Conservation (phyloP, 2,797 vertebrate species). For the Melanitta fusca region DNA sequence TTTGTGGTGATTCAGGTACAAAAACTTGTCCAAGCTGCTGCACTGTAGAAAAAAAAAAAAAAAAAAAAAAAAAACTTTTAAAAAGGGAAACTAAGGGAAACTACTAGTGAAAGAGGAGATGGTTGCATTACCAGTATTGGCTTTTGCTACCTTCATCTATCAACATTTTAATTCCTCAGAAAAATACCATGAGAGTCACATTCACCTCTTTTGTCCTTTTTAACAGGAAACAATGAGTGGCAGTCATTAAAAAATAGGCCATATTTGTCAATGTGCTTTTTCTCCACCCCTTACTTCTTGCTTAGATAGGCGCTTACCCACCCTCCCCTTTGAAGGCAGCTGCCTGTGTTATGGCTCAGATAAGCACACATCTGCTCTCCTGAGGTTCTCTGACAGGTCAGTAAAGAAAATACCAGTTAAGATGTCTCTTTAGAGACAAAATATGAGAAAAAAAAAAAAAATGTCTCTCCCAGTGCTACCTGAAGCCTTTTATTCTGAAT, state of each 20-base stretch:
- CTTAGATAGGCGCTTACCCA: background rate
- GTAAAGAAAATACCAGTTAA: background rate
- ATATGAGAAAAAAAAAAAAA: background rate
- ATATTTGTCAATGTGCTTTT: background rate
- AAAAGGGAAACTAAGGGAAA: background rate
- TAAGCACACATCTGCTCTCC: background rate
- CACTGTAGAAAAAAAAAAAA: background rate
- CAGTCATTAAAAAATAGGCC: background rate
- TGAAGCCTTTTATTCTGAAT: background rate
- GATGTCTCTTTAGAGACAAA: background rate
- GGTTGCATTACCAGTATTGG: background rate
- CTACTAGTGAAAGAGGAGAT: background rate
- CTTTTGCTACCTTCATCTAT: background rate
- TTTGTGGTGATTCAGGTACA: background rate
- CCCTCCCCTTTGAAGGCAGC: slow-evolving; percentile 12
- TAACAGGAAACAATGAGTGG: background rate
- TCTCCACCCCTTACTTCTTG: background rate
- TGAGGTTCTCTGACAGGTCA: background rate
- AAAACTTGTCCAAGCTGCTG: background rate
- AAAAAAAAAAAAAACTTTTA: background rate
- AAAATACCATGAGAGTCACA: background rate
- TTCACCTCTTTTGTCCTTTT: background rate
- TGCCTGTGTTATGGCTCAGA: background rate
- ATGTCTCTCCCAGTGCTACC: background rate
- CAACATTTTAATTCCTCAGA: background rate